Evolutionary conservation across 2,888 invertebrate genomes (phyloP).

Genomic region (Pseudolycoriella hygida): DNA sequence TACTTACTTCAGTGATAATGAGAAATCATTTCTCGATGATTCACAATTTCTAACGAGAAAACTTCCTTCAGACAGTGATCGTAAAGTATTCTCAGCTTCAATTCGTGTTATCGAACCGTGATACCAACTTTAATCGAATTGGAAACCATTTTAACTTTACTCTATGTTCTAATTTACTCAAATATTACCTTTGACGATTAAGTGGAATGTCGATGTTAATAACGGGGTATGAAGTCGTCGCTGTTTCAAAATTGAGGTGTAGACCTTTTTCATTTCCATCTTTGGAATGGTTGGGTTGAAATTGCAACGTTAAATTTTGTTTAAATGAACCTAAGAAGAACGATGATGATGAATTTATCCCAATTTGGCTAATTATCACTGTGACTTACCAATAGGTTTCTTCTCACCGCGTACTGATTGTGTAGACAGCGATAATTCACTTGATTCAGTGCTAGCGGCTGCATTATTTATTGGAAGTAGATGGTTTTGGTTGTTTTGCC

Average conservation of each 20-base stretch:
- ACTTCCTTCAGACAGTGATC: slow-evolving; percentile 74
- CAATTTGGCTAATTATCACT: not conserved
- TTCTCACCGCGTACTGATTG: slow-evolving; percentile 62
- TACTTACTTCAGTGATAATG: slow-evolving; percentile 84
- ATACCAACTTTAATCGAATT: slow-evolving; percentile 54
- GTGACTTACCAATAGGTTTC: slow-evolving; percentile 36
- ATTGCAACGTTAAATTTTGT: not conserved
- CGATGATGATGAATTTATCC: not conserved
- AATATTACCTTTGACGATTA: slow-evolving; percentile 64
- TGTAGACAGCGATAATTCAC: slow-evolving; percentile 60
- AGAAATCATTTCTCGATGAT: slow-evolving; percentile 84
- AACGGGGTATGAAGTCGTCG: not conserved
- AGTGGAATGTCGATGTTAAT: slow-evolving; percentile 67
- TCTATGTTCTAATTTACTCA: not conserved
- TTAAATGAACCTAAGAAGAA: not conserved
- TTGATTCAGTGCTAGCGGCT: slow-evolving; percentile 42
- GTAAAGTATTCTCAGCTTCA: slow-evolving; percentile 77
- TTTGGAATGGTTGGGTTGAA: slow-evolving; percentile 1
- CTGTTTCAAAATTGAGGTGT: slow-evolving; percentile 4
- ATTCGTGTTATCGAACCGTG: slow-evolving; percentile 83
- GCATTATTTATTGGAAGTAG: not conserved
- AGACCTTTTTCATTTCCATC: not conserved
- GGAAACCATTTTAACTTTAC: not conserved
- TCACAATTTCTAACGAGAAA: slow-evolving; percentile 90
- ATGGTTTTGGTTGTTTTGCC: slow-evolving; percentile 17